Evolutionary conservation across 2,888 invertebrate species (phyloP), one percentile per base, ranked within the genome.

Genomic region (Phalera bucephala): DNA sequence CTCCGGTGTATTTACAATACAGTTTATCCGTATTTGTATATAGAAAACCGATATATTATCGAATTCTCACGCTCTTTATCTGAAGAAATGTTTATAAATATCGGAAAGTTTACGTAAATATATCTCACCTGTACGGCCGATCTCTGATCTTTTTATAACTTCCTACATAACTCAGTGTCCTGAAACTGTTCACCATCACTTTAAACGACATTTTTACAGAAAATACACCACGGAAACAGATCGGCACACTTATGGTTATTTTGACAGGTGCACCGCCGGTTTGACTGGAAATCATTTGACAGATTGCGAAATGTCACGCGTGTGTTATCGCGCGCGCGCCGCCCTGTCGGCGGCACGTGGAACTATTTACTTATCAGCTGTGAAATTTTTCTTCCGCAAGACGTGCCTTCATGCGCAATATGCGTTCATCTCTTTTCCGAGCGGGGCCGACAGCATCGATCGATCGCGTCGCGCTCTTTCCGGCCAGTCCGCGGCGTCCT

Each of bases 401-500:
- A 72, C 70, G 72, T 58, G 77, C 69, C 73, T 75, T 65, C 74
- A 77, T 80, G 80, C 83, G 84, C 79, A 76, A 80, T 80, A 81
- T 84, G 80, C 60, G 74, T 78, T 84, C 73, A 75, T 89, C 88
- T 85, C 85, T 85, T 76, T 88, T 66, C 69, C 52, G 66, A 76
- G 68, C 84, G 78, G 63, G 69, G 71, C 58, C 45, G 64, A 50
- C 48, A 48, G 59, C 73, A 82, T 82, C 76, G 80, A 74, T 78
- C 72, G 72, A 52, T 50, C 69, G 70, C 72, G 69, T 65, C 79
- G 76, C 65, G 66, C 83, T 80, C 77, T 78, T 71, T 80, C 75
- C 75, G 64, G 73, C 73, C 75, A 77, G 80, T 73, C 52, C 55
- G 66, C 72, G 69, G 62, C 61, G 52, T 67, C 59, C 70, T 71